A percentile compares a stretch with the other conserved stretches of the same genome.
These are phyloP conservation scores for Prorops nasuta DNA, from an alignment of 1,140 invertebrate species.

Conservation along the genomic window DNA sequence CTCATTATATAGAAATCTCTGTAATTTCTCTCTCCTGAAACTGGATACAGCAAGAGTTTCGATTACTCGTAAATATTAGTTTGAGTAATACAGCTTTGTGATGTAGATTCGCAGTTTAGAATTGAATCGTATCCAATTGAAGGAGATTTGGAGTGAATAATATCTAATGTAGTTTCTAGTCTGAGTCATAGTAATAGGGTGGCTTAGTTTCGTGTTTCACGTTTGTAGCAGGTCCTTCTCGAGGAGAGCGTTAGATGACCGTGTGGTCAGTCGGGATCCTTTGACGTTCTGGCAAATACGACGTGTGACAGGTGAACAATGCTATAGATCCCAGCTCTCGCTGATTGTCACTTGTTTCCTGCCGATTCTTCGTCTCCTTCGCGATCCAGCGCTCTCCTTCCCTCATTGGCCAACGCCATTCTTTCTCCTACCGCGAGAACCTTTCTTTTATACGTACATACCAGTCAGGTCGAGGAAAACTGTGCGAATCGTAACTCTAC, in stretches of 20 bases:
- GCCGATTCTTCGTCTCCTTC: slow-evolving; percentile 25
- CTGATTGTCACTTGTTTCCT: slow-evolving; percentile 55
- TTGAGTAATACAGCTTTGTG: too few relatives aligned
- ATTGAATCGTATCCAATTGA: too few relatives aligned
- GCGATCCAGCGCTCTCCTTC: neutral
- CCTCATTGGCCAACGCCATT: neutral
- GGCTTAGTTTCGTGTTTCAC: too few relatives aligned
- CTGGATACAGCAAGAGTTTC: too few relatives aligned
- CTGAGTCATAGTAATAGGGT: too few relatives aligned
- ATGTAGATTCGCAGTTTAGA: too few relatives aligned
- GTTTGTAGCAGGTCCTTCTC: too few relatives aligned
- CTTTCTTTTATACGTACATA: neutral
- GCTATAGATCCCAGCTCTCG: slow-evolving; percentile 30
- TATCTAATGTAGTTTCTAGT: too few relatives aligned
- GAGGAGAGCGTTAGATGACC: slow-evolving; percentile 31
- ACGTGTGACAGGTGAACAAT: slow-evolving; percentile 45
- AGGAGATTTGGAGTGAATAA: too few relatives aligned
- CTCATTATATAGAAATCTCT: too few relatives aligned
- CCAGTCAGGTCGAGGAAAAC: neutral
- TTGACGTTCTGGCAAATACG: slow-evolving; percentile 29
- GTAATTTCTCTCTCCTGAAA: too few relatives aligned
- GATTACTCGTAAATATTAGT: too few relatives aligned
- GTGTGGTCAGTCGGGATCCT: slow-evolving; percentile 9
- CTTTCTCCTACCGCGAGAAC: slow-evolving; percentile 6
- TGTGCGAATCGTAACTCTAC: slow-evolving; percentile 52